Base-by-base conservation (phyloP, 2,797 vertebrate species). In the Coracias cyanogaster region DNA sequence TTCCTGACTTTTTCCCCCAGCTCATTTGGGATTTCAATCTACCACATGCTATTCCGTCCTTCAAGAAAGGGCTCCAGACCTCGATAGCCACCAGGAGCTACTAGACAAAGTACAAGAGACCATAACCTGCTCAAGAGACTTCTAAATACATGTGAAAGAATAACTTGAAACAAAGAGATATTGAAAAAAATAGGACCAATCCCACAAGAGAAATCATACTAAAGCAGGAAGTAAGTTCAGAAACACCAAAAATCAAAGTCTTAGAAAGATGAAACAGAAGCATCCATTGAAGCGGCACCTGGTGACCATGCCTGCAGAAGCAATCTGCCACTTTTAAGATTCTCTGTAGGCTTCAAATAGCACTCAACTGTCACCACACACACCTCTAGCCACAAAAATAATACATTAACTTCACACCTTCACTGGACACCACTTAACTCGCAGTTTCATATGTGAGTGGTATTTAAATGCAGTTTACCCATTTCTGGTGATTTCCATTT, bases 401-500 rank as follows among this genome's bases (percentile, higher is more conserved):
- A 10, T 2, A 39, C 11, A 7, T 9, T 10, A 33, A 26, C 43
- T 60, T 51, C 62, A 26, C 33, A 21, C 7, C 12, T 49, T 15
- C 62, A 37, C 9, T 3, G 10, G 51, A 31, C 26, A 43, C 22
- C 49, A 17, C 33, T 58, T 15, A 64, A 51, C 22, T 49, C 41
- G 22, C 1, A 0, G 18, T 28, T 64, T 71, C 25, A 12, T 4
- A n/a, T 0, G 7, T 4, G 35, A 55, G 5, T 12, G 78, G 15
- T 10, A 9, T 7, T 29, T 29, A 55, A 58, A 29, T 2, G 37
- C 2, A 2, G 78, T 73, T 91, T 94, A 98, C 98, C 98, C 85
- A 64, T 87, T 86, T 97, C 89, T 1, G 97, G 62, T 0, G 97
- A 97, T 2, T 91, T 97, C 98, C 99, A 99, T 84, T 96, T 98